Conservation (phyloP, 2,888 invertebrate genomes). For the Frankliniella fusca region DNA sequence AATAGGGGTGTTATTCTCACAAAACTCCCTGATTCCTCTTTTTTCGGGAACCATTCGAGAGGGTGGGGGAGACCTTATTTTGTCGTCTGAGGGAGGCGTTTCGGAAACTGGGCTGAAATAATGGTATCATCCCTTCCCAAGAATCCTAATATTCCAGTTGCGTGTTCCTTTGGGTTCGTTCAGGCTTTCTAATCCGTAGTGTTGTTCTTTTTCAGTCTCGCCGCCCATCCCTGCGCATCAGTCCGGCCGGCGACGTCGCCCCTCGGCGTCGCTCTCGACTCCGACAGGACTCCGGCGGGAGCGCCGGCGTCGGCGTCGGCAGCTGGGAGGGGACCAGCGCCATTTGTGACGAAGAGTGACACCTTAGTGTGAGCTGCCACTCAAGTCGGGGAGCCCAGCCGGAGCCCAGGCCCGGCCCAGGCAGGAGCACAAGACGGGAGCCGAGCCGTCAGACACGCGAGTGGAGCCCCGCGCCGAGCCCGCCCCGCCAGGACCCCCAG, state of each 20-base stretch:
- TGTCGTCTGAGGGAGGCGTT: background rate
- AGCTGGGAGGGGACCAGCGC: slow-evolving; percentile 20
- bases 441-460: too few relatives aligned
- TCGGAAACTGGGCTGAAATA: background rate
- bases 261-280: background rate
- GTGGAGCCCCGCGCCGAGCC: too few relatives aligned
- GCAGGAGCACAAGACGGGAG: too few relatives aligned
- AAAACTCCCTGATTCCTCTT: background rate
- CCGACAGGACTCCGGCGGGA: background rate
- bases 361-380: slow-evolving; percentile 24
- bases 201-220: too few relatives aligned
- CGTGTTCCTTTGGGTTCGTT: too few relatives aligned
- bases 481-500: background rate
- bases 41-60: background rate
- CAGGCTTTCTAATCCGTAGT: too few relatives aligned
- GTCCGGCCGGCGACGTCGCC: background rate
- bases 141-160: too few relatives aligned
- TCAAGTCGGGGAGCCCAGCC: slow-evolving; percentile 12
- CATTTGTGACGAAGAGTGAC: slow-evolving; percentile 24
- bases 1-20: background rate
- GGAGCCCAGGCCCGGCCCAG: background rate
- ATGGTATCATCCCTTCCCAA: too few relatives aligned
- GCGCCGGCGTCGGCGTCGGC: slow-evolving; percentile 5
- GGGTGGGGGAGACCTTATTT: background rate
- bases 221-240: too few relatives aligned